A percentile compares a stretch with the other conserved stretches of the same genome.
Conservation (phyloP, 2,888 invertebrate species). For the Stenolophus ochropezus region DNA sequence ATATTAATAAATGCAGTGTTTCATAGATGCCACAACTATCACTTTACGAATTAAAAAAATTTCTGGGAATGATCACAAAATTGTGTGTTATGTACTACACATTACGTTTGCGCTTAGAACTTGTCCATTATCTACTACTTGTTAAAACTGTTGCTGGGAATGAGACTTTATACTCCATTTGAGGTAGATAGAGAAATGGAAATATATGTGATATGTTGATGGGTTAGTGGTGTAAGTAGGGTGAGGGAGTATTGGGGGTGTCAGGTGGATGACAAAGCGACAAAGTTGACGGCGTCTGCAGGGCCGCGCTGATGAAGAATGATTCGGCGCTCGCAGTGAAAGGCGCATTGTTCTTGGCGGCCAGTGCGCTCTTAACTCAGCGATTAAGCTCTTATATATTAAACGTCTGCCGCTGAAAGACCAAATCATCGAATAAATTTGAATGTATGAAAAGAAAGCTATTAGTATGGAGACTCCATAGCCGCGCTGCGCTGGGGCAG, state of each 20-base stretch:
- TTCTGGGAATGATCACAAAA: no score
- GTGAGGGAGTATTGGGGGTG: neutral
- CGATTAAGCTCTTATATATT: constrained; percentile 57
- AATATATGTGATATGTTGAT: no score
- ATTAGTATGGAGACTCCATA: constrained; percentile 21
- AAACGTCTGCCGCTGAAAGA: constrained; percentile 55
- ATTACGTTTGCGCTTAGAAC: no score
- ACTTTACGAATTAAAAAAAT: no score
- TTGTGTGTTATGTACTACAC: no score
- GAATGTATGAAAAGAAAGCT: constrained; percentile 55
- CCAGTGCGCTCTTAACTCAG: constrained; percentile 43
- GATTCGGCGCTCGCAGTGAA: constrained; percentile 47
- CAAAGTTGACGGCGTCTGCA: constrained; percentile 23
- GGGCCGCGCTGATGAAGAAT: constrained; percentile 55
- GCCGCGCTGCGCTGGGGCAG: neutral
- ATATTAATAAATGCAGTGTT: no score
- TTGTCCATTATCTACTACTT: no score
- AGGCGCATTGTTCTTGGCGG: constrained; percentile 45
- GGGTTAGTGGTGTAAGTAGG: no score
- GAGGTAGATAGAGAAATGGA: neutral
- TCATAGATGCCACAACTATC: no score
- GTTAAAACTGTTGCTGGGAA: no score
- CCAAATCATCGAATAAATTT: constrained; percentile 55
- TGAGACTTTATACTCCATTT: no score
- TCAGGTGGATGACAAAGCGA: constrained; percentile 25